Percentiles rank a stretch among this genome's conserved stretches.
Conservation (phyloP, 2,113 vertebrate genomes). For the Sinocyclocheilus rhinocerous region DNA sequence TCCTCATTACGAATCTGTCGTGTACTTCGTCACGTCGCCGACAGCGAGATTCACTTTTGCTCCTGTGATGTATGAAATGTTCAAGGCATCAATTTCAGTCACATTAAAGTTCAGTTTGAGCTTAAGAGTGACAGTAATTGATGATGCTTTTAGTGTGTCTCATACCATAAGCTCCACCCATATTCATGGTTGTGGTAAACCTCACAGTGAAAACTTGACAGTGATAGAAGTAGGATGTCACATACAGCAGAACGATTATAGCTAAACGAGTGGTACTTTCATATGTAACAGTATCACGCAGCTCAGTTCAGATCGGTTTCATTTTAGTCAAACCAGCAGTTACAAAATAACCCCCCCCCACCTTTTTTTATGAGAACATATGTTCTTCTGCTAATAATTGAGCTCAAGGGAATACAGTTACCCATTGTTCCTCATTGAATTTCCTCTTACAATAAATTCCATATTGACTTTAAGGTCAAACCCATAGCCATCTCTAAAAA, state of each 20-base stretch:
- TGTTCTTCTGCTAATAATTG: no score
- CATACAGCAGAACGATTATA: neutral
- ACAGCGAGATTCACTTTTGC: neutral
- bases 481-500: neutral
- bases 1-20: neutral
- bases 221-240: neutral
- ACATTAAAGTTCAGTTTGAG: neutral
- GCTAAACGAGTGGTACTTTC: slow-evolving; percentile 1
- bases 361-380: neutral
- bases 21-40: neutral
- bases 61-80: neutral
- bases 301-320: neutral
- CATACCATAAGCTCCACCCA: slow-evolving; percentile 33
- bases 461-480: neutral
- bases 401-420: neutral
- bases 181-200: slow-evolving; percentile 54
- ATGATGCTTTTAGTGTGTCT: neutral
- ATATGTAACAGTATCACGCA: neutral
- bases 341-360: no score
- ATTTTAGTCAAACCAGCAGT: neutral
- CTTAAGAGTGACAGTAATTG: slow-evolving; percentile 1
- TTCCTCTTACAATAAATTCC: neutral
- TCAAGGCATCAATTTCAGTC: neutral
- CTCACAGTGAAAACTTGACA: slow-evolving; percentile 28
- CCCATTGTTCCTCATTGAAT: neutral